Base-by-base conservation (phyloP, 1,140 invertebrate genomes). In the Monochamus saltuarius region DNA sequence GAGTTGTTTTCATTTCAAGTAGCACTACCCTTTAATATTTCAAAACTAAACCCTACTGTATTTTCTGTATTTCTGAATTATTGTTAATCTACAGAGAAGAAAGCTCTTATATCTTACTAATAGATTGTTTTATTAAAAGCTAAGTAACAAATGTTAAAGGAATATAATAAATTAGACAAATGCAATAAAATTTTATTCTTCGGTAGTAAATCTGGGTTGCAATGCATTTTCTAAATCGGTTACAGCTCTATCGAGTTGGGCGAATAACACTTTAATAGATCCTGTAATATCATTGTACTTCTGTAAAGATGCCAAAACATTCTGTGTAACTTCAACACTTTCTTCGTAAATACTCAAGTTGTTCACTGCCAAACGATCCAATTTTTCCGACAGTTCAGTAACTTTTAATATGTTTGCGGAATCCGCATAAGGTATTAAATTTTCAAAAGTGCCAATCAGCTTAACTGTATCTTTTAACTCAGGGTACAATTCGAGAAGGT, bases 251-350 rank as follows among this genome's bases (percentile, higher is more conserved):
- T 76, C 73, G 16, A 76, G 34, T 51, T 75, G 70, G 1, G 65
- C 61, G 61, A 75, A 74, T n/a, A 74, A 64, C 2, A 70, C 52
- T 58, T 71, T 73, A 45, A 74, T 70, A 40, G 71, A 68, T 14
- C 51, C 55, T 13, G 66, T 68, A 22, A 77, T 73, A 65, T 75
- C 68, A 65, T 71, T 75, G 54, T 75, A 77, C 19, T 74, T 56
- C 45, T 74, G 70, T 19, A 77, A 51, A 8, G 68, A 43, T 52
- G 69, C 56, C 7, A 74, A 57, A 11, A 75, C 68, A 53, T 77
- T 69, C 13, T 71, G 58, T 10, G 68, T 75, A 8, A 69, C 66
- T 51, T 57, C 51, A 43, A 59, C 53, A 61, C 68, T 65, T 59
- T 73, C 67, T 43, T 71, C 61, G 56, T 74, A 68, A 35, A 65